Percentiles rank a stretch among this genome's conserved stretches.
These are phyloP conservation scores for Acanthiza pusilla DNA, from an alignment of 2,797 vertebrate species.

Conservation along the genomic window DNA sequence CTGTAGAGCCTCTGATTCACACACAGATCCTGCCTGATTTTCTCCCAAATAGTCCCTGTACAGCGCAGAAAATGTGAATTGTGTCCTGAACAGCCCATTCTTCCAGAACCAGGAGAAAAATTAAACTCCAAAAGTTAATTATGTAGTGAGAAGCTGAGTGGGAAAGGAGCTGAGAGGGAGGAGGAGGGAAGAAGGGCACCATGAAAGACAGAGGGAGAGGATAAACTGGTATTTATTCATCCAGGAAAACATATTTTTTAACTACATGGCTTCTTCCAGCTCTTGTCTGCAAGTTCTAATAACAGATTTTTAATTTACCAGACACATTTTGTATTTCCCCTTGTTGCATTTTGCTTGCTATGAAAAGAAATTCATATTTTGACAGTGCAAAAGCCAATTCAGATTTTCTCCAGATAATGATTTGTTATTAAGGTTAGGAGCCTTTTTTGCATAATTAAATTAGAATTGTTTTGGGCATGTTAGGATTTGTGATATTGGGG, in stretches of 20 bases:
- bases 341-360: not conserved
- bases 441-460: not conserved
- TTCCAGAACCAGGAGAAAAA: not conserved
- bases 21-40: accelerated
- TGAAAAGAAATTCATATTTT: not conserved
- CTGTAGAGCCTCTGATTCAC: not conserved
- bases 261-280: not conserved
- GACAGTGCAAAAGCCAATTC: not conserved
- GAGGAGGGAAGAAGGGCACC: not conserved
- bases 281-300: not conserved
- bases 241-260: not conserved
- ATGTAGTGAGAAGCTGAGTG: not conserved
- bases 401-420: not conserved
- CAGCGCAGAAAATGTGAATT: not conserved
- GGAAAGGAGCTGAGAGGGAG: not conserved
- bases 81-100: not conserved
- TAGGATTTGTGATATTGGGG: not conserved
- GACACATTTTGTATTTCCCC: not conserved
- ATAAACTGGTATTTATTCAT: not conserved
- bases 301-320: slow-evolving; percentile 16
- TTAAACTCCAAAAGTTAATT: not conserved
- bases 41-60: accelerated
- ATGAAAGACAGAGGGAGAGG: not conserved
- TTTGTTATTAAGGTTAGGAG: not conserved
- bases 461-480: not conserved